Evolutionary conservation across 35 echinoderm and acorn worm species (phyloP).

Genomic region (Diadema setosum): DNA sequence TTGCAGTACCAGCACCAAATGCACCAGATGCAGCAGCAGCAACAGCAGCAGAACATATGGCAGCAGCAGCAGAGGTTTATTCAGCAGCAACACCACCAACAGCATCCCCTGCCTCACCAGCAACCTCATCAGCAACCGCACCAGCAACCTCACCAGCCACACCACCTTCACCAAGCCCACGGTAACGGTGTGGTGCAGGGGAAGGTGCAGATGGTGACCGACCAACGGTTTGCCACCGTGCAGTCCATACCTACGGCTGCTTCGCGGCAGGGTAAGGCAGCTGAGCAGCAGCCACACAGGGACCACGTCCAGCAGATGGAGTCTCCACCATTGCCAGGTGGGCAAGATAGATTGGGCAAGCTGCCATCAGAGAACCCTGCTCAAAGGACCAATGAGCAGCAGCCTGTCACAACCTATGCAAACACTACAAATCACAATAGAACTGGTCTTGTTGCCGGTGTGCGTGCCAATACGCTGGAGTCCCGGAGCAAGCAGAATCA

Average conservation of each 20-base stretch:
- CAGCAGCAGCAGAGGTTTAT: not conserved
- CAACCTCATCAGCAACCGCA: not conserved
- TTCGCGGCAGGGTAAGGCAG: not conserved
- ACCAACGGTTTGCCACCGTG: conserved; percentile 1
- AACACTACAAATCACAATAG: conserved; percentile 14
- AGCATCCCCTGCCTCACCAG: not conserved
- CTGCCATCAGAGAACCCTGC: not conserved
- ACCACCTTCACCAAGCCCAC: not conserved
- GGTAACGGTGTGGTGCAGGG: not conserved
- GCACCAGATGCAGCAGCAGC: conserved; percentile 1
- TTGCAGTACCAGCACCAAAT: not conserved
- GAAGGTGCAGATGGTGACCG: not conserved
- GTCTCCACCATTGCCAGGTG: not conserved
- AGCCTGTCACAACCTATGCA: not conserved
- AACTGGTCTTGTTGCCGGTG: not conserved
- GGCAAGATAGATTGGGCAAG: not conserved
- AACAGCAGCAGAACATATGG: conserved; percentile 3
- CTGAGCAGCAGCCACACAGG: not conserved
- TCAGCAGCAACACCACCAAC: not conserved
- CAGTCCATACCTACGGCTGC: not conserved
- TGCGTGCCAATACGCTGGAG: not conserved
- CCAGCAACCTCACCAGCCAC: not conserved
- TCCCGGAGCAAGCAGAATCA: conserved; percentile 6
- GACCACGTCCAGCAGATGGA: not conserved
- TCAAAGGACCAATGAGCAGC: not conserved